These are phyloP conservation scores for Chymomyza costata DNA, from an alignment of 1,140 invertebrate genomes.

Conservation along the genomic window DNA sequence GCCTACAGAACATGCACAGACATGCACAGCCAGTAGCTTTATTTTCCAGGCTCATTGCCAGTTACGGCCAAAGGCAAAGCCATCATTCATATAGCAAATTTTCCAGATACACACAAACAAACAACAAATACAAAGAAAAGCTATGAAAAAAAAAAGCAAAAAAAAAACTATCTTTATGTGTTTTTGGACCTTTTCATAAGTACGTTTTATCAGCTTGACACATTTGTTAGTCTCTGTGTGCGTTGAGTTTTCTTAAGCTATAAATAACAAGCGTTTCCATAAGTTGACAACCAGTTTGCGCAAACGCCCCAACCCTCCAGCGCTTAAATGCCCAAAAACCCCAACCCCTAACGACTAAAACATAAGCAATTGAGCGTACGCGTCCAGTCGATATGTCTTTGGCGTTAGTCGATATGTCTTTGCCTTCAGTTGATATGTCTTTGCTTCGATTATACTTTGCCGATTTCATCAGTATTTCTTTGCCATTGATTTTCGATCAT, in stretches of 20 bases:
- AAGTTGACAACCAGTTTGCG: neutral
- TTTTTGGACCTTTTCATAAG: constrained; percentile 58
- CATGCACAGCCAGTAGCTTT: constrained; percentile 36
- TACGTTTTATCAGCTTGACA: constrained; percentile 66
- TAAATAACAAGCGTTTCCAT: constrained; percentile 6
- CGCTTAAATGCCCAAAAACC: neutral
- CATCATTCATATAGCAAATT: constrained; percentile 27
- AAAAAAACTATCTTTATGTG: constrained; percentile 54
- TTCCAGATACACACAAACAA: no score
- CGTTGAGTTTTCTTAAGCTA: constrained; percentile 6
- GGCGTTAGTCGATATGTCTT: no score
- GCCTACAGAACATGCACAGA: no score
- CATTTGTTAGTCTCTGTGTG: constrained; percentile 42
- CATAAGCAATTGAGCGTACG: no score
- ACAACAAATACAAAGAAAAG: no score
- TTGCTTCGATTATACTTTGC: constrained; percentile 23
- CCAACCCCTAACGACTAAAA: constrained; percentile 18
- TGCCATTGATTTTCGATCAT: constrained; percentile 68
- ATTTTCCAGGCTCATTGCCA: constrained; percentile 12
- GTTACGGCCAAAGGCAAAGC: constrained; percentile 15
- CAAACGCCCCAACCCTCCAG: neutral
- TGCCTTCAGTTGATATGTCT: no score
- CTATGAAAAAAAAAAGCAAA: no score
- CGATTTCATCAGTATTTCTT: constrained; percentile 69
- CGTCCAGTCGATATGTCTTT: no score